Evolutionary conservation across 2,113 vertebrate species (phyloP), one percentile per base, ranked within the genome.

Genomic region (Zingel zingel): DNA sequence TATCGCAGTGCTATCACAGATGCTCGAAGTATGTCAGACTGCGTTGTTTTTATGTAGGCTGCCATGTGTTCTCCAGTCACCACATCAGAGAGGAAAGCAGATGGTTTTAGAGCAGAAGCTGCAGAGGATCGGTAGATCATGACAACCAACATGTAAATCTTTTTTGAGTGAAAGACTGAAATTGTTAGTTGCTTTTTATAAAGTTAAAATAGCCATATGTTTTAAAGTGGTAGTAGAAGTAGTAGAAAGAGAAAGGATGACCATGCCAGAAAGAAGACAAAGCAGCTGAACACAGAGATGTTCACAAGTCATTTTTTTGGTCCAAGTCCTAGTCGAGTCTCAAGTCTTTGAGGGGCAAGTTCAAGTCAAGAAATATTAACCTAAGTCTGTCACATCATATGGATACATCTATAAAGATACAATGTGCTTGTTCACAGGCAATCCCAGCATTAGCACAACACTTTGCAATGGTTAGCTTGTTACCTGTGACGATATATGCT

Each of bases 1-100:
- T 77, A 19, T 45, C 21, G 6, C 45, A 25, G 72, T 13, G 45
- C 23, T n/a, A 25, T n/a, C 62, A n/a, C 69, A 58, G 69, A 11
- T 1, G 59, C 33, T 59, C 5, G 2, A 12, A 12, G 23, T 45
- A 75, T 67, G 85, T 79, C 70, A 71, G 70, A 70, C 68, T 27
- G 59, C 21, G 53, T 5, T 39, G 69, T 68, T 62, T 67, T 47
- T 45, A 2, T 8, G 45, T 13, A 5, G 58, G 54, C 51, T 23
- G 54, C 36, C 61, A 8, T 51, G 47, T 50, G 57, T 45, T 33
- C 50, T 13, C 19, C 75, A 25, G 68, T 54, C 53, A 15, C 11
- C 45, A 13, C 19, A 6, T 66, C 67, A 15, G 8, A 19, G 15
- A 27, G 59, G 18, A 18, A 15, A 76, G 27, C 58, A 64, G 27